A percentile compares a stretch with the other conserved stretches of the same genome.
Evolutionary conservation across 2,888 invertebrate genomes (phyloP).

Genomic region (Leuctra nigra): DNA sequence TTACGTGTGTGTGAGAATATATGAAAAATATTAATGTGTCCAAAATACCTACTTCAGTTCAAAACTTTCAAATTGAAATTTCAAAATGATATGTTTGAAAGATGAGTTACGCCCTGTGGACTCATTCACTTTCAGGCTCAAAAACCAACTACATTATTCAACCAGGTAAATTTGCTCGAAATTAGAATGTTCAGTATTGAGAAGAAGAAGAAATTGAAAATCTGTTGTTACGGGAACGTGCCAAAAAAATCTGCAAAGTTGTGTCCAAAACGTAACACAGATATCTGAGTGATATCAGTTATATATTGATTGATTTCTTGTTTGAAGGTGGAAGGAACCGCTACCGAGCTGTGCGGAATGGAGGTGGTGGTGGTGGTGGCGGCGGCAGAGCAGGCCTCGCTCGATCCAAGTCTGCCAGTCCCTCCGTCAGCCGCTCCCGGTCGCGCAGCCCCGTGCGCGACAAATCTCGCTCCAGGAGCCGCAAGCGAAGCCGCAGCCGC

Average conservation of each 20-base stretch:
- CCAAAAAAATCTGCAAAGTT: background rate
- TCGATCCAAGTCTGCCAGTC: background rate
- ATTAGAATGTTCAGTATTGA: background rate
- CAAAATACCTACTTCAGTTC: no score
- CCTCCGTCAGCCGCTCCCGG: background rate
- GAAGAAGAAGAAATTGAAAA: background rate
- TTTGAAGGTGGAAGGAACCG: background rate
- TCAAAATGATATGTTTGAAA: no score
- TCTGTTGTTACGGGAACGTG: background rate
- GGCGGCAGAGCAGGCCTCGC: background rate
- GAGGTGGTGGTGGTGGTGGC: background rate
- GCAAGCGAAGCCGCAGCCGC: conserved; percentile 1
- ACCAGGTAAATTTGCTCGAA: no score
- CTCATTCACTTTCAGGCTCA: no score
- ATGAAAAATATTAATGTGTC: no score
- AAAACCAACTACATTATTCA: no score
- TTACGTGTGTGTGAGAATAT: background rate
- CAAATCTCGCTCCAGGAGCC: background rate
- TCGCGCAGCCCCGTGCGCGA: background rate
- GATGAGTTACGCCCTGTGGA: no score
- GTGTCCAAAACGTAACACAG: background rate
- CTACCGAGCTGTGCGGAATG: background rate
- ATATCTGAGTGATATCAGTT: background rate
- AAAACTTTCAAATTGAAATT: no score
- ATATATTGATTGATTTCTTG: background rate